Percentiles rank a stretch among this genome's conserved stretches.
Evolutionary conservation across 2,888 invertebrate species (phyloP).

Genomic region (Andrena marginata): DNA sequence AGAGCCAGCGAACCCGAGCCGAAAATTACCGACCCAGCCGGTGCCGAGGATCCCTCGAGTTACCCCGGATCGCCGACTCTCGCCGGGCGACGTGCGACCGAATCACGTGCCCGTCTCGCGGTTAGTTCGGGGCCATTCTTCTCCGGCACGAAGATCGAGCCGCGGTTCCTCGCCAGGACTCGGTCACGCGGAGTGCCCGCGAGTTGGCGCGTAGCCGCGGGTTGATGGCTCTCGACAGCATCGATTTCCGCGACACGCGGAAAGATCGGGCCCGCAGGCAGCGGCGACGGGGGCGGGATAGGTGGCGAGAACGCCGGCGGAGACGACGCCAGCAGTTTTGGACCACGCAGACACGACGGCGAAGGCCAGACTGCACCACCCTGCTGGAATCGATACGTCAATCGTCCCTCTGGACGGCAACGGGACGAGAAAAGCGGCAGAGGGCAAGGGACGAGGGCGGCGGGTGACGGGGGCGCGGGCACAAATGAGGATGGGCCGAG

Average conservation of each 20-base stretch:
- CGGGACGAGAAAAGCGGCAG: conserved; percentile 52
- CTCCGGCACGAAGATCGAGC: too few relatives aligned
- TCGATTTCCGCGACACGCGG: conserved; percentile 39
- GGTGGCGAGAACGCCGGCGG: conserved; percentile 51
- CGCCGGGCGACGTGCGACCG: too few relatives aligned
- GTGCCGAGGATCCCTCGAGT: neutral
- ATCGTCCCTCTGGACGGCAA: conserved; percentile 70
- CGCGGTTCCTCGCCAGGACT: neutral
- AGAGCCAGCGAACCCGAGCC: neutral
- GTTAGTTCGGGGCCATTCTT: neutral
- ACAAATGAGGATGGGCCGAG: conserved; percentile 42
- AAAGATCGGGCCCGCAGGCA: conserved; percentile 8
- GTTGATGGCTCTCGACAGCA: conserved; percentile 7
- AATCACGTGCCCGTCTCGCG: neutral
- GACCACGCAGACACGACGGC: conserved; percentile 74
- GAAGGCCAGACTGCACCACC: conserved; percentile 77
- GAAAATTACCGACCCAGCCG: neutral
- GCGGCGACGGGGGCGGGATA: conserved; percentile 9
- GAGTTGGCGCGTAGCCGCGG: neutral
- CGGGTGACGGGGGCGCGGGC: conserved; percentile 5
- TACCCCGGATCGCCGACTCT: too few relatives aligned
- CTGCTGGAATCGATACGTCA: conserved; percentile 82
- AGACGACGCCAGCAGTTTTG: conserved; percentile 73
- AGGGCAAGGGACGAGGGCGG: conserved; percentile 31
- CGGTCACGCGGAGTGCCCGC: conserved; percentile 41